Evolutionary conservation across 2,113 vertebrate species (phyloP).

Genomic region (Pan paniscus): DNA sequence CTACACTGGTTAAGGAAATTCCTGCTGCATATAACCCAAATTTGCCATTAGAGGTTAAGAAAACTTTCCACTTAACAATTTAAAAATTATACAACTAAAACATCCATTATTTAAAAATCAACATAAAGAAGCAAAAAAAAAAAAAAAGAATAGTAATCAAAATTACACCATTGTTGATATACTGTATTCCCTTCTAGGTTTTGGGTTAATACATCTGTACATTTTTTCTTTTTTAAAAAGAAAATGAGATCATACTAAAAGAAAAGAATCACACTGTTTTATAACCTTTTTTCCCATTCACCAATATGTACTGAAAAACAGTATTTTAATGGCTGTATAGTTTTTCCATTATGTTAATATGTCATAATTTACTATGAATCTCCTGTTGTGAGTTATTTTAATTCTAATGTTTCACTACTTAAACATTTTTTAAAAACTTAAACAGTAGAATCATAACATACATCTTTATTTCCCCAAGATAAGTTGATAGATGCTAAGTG

Average conservation of each 20-base stretch:
- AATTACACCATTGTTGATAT: not conserved
- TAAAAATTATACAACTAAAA: not conserved
- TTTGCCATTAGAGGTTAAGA: not conserved
- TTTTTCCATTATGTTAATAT: not conserved
- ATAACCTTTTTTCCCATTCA: not conserved
- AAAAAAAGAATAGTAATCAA: not conserved
- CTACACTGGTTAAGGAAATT: not conserved
- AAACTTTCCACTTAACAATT: not conserved
- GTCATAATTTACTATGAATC: not conserved
- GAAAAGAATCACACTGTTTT: not conserved
- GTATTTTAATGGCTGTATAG: not conserved
- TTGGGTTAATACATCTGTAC: not conserved
- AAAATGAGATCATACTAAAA: not conserved
- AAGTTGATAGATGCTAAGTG: not conserved
- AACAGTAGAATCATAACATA: not conserved
- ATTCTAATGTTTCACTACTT: not conserved
- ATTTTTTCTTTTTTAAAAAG: not conserved
- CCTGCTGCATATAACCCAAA: not conserved
- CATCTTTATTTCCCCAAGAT: not conserved
- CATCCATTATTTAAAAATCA: slow-evolving; percentile 10
- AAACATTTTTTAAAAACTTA: not conserved
- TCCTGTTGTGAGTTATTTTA: not conserved
- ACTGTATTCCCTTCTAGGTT: not conserved
- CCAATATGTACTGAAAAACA: not conserved
- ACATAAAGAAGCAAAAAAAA: not conserved